Evolutionary conservation across 2,113 vertebrate genomes (phyloP).

Genomic region (Marmota monax): DNA sequence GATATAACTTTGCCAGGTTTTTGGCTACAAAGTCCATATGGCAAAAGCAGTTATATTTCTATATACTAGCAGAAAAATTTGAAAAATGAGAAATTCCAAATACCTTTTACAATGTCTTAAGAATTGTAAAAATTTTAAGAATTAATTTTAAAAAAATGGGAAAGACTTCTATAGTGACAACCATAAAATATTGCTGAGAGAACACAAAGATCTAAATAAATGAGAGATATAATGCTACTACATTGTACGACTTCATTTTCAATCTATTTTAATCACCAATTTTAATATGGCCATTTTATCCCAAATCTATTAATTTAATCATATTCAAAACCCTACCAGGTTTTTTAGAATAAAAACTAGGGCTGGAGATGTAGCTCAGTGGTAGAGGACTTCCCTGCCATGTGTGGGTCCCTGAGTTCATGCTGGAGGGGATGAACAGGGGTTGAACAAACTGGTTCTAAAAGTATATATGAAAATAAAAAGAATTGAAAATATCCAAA

Average conservation of each 20-base stretch:
- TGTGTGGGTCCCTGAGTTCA: neutral
- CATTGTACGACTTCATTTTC: neutral
- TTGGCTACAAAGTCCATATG: neutral
- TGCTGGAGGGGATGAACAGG: too few species aligned
- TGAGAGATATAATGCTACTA: neutral
- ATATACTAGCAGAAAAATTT: neutral
- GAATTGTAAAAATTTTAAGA: neutral
- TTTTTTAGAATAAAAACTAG: neutral
- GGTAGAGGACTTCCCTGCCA: neutral
- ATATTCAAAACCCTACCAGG: neutral
- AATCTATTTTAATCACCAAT: neutral
- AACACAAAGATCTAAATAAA: neutral
- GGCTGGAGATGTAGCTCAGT: neutral
- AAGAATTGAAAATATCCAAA: neutral
- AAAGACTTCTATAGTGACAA: neutral
- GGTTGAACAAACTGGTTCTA: neutral
- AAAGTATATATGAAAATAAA: neutral
- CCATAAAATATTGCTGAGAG: neutral
- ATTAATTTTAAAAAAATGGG: neutral
- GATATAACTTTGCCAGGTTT: neutral
- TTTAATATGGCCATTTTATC: neutral
- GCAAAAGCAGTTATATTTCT: neutral
- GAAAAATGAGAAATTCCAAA: neutral
- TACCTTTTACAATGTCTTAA: neutral
- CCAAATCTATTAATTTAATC: neutral